Evolutionary conservation across 2,888 invertebrate species (phyloP), one percentile per base, ranked within the genome.

Genomic region (Acanthosepion esculentum): DNA sequence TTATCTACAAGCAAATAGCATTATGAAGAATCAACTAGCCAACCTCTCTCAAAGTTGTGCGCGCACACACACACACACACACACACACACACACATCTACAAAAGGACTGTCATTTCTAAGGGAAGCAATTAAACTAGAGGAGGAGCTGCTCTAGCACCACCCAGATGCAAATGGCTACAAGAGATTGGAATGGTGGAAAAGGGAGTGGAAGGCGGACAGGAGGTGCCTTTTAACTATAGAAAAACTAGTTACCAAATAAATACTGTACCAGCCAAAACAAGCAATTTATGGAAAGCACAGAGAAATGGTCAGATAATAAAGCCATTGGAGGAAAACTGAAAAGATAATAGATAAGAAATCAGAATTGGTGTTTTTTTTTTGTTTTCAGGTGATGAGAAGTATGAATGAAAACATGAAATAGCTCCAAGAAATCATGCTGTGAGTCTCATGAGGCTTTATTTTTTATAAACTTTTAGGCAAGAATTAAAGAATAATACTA

Each of bases 251-350:
- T 78, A 33, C 33, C 78, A 78, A 78, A 78, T 78, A 78, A 78
- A 78, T 78, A 78, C 78, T 78, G 78, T 78, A 78, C 78, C 78
- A n/a, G 78, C 78, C 78, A 78, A 78, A 78, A 78, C 78, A 78
- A 78, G 78, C 78, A 78, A 78, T n/a, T 59, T 78, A 78, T 78
- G 78, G 78, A 78, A 78, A 78, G 78, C 78, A 78, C 78, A 78
- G n/a, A 78, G 78, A 78, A 78, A 78, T 78, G 78, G 78, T 78
- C 78, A 78, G 78, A 78, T n/a, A 78, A 78, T 78, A 33, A 78
- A 78, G 78, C 78, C 78, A 78, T 78, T 78, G 23, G 78, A 78
- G 78, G 78, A 78, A 78, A 78, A 78, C 78, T 78, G 78, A 78
- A 78, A 78, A 78, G n/a, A 78, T 78, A 64, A 78, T 10, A 78